Evolutionary conservation across 2,113 vertebrate genomes (phyloP).

Genomic region (Halichoeres trimaculatus): DNA sequence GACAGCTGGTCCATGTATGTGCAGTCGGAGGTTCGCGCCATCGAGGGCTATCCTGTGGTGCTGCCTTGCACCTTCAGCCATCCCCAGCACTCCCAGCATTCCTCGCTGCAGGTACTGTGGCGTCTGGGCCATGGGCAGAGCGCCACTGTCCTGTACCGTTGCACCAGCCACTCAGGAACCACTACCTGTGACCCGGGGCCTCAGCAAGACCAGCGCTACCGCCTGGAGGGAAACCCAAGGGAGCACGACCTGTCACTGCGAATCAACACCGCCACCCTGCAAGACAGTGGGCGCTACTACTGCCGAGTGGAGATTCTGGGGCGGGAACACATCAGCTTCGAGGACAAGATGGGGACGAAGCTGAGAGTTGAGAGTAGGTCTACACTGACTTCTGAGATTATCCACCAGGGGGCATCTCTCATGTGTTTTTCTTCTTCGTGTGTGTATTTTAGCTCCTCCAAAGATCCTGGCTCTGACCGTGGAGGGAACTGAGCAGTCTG

Average conservation of each 20-base stretch:
- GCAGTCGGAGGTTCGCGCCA: conserved; percentile 86
- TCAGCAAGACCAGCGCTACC: conserved; percentile 89
- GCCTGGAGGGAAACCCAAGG: conserved; percentile 89
- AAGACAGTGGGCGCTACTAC: conserved; percentile 90
- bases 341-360: conserved; percentile 89
- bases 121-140: conserved; percentile 85
- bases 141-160: conserved; percentile 86
- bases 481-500: conserved; percentile 73
- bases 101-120: conserved; percentile 90
- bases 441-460: conserved; percentile 84
- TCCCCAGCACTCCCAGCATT: conserved; percentile 88
- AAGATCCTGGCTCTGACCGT: conserved; percentile 88
- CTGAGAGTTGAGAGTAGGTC: conserved; percentile 87
- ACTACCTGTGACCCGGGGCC: conserved; percentile 85
- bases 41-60: conserved; percentile 86
- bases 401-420: not conserved
- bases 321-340: conserved; percentile 85
- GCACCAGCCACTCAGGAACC: conserved; percentile 79
- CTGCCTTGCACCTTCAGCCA: conserved; percentile 94
- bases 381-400: not conserved
- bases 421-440: not conserved
- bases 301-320: conserved; percentile 90
- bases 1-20: conserved; percentile 90
- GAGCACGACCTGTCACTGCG: conserved; percentile 91
- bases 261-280: conserved; percentile 86